Conservation (phyloP, 1,140 invertebrate species). For the Lithobius niger region DNA sequence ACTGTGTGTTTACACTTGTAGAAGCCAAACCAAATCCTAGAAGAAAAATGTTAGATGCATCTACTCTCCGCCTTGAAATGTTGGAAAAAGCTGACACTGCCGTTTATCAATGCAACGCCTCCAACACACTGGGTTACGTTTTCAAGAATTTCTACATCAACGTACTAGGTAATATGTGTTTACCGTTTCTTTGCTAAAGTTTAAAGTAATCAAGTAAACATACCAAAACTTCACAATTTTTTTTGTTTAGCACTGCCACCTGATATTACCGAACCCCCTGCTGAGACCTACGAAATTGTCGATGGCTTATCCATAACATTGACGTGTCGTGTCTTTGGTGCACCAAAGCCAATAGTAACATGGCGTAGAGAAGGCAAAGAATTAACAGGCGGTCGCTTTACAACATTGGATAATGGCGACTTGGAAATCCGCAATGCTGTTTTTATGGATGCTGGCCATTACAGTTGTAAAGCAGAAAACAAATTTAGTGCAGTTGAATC, state of each 20-base stretch:
- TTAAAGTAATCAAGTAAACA: neutral
- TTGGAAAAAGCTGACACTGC: conserved; percentile 82
- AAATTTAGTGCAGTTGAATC: conserved; percentile 60
- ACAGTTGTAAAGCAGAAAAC: conserved; percentile 83
- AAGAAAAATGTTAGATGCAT: conserved; percentile 42
- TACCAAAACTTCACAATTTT: conserved; percentile 10
- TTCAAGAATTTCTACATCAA: conserved; percentile 97
- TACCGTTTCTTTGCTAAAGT: neutral
- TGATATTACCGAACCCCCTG: conserved; percentile 71
- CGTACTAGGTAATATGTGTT: conserved; percentile 67
- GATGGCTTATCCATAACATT: conserved; percentile 68
- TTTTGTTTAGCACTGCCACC: conserved; percentile 60
- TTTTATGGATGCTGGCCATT: conserved; percentile 72
- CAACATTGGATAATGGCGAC: conserved; percentile 58
- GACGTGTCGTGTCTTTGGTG: conserved; percentile 87
- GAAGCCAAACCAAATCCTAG: conserved; percentile 60
- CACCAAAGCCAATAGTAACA: conserved; percentile 84
- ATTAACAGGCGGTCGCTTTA: conserved; percentile 69
- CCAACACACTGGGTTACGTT: conserved; percentile 93
- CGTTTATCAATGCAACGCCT: conserved; percentile 97
- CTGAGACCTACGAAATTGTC: conserved; percentile 55
- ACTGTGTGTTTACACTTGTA: conserved; percentile 10
- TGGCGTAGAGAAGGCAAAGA: conserved; percentile 74
- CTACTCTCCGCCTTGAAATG: conserved; percentile 67
- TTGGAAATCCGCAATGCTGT: conserved; percentile 67